These are phyloP conservation scores for Psittacula echo DNA, from an alignment of 2,797 vertebrate genomes.

Conservation along the genomic window DNA sequence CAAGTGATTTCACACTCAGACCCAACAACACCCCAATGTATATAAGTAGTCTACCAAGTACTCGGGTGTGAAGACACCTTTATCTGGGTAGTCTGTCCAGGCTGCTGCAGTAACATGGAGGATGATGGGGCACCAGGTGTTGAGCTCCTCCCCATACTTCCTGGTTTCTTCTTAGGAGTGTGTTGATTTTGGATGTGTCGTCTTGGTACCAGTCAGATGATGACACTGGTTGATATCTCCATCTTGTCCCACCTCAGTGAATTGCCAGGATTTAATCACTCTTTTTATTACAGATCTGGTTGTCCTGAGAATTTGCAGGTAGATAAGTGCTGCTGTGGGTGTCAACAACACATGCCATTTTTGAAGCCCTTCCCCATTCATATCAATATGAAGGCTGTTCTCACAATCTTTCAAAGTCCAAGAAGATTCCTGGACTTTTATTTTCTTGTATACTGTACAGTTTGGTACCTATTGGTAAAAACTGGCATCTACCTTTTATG, in stretches of 20 bases:
- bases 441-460: neutral
- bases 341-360: neutral
- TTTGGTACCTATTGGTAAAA: neutral
- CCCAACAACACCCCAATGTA: rapidly evolving
- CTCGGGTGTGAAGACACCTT: neutral
- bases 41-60: neutral
- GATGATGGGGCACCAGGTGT: neutral
- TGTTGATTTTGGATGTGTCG: neutral
- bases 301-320: neutral
- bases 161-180: neutral
- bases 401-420: neutral
- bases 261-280: neutral
- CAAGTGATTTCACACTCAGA: neutral
- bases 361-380: neutral
- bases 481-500: neutral
- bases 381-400: neutral
- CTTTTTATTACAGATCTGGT: neutral
- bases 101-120: neutral
- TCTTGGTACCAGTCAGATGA: neutral
- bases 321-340: neutral
- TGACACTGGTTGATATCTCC: neutral
- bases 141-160: neutral
- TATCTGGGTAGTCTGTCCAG: neutral
- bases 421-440: neutral
- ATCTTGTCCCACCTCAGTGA: neutral